Percentiles rank a stretch among this genome's conserved stretches.
These are phyloP conservation scores for Tetrax tetrax DNA, from an alignment of 2,113 vertebrate species.

Conservation along the genomic window DNA sequence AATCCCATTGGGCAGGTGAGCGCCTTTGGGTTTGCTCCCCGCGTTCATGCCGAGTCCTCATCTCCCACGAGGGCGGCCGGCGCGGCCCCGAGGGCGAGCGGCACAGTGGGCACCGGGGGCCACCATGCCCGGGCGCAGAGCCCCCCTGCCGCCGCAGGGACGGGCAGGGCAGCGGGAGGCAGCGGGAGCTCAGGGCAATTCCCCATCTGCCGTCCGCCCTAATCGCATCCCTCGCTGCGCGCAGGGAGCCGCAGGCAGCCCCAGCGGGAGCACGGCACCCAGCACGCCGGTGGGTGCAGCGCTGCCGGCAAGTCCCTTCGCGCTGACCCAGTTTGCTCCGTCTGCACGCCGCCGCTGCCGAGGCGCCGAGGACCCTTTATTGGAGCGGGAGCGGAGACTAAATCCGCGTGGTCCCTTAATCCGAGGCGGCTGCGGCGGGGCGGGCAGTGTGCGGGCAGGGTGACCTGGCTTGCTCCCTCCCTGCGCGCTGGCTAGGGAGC, in stretches of 20 bases:
- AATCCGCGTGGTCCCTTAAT: conserved; percentile 66
- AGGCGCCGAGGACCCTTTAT: neutral
- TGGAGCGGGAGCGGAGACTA: conserved; percentile 3
- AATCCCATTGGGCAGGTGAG: conserved; percentile 84
- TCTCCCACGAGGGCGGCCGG: conserved; percentile 54
- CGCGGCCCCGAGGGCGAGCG: neutral
- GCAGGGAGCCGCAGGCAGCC: neutral
- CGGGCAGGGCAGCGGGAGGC: neutral
- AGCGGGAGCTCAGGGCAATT: neutral
- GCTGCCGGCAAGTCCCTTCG: neutral
- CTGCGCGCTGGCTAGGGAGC: neutral
- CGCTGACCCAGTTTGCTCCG: conserved; percentile 52
- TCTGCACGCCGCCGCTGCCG: neutral
- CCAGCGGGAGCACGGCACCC: neutral
- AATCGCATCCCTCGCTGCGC: neutral
- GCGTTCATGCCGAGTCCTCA: conserved; percentile 82
- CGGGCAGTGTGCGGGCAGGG: neutral
- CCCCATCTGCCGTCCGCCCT: conserved; percentile 4
- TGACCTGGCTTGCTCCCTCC: conserved; percentile 60
- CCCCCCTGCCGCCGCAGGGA: neutral
- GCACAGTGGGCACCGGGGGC: neutral
- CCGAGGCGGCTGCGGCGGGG: conserved; percentile 21
- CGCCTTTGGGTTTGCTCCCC: conserved; percentile 65
- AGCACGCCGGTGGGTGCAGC: neutral
- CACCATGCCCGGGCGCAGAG: fast-evolving